Conservation (phyloP, 2,113 vertebrate genomes). For the Gnathonemus longibarbis region DNA sequence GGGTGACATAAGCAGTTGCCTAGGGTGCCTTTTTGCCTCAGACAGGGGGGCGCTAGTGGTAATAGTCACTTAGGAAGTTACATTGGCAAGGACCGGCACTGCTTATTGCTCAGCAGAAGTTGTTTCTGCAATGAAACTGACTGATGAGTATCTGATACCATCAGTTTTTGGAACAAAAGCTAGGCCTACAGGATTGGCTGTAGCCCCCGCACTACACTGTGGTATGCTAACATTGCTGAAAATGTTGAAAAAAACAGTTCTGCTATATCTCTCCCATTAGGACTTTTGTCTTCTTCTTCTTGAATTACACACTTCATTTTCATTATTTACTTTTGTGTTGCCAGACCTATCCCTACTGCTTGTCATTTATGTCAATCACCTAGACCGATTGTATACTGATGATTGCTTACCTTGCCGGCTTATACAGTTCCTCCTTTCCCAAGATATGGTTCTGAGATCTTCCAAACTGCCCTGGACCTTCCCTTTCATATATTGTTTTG, state of each 20-base stretch:
- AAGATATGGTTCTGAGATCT: slow-evolving; percentile 56
- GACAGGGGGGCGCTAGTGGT: neutral
- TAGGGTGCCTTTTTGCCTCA: neutral
- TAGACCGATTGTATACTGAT: slow-evolving; percentile 23
- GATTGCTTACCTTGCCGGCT: slow-evolving; percentile 79
- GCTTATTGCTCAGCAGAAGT: neutral
- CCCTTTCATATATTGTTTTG: slow-evolving; percentile 62
- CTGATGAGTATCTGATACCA: neutral
- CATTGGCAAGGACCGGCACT: neutral
- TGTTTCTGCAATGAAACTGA: neutral
- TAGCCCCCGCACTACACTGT: neutral
- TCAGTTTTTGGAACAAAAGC: neutral
- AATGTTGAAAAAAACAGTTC: neutral
- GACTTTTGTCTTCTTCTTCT: neutral
- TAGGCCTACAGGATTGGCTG: neutral
- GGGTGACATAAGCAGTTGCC: neutral
- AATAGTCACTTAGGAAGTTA: neutral
- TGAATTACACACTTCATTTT: neutral
- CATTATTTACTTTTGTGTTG: neutral
- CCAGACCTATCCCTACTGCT: neutral
- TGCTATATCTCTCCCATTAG: neutral
- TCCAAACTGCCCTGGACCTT: slow-evolving; percentile 35
- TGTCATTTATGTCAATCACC: neutral
- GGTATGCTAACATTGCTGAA: neutral
- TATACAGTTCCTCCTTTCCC: slow-evolving; percentile 77